A percentile compares a stretch with the other conserved stretches of the same genome.
These are phyloP conservation scores for Teleiodes luculella DNA, from an alignment of 2,888 invertebrate genomes.

Conservation along the genomic window DNA sequence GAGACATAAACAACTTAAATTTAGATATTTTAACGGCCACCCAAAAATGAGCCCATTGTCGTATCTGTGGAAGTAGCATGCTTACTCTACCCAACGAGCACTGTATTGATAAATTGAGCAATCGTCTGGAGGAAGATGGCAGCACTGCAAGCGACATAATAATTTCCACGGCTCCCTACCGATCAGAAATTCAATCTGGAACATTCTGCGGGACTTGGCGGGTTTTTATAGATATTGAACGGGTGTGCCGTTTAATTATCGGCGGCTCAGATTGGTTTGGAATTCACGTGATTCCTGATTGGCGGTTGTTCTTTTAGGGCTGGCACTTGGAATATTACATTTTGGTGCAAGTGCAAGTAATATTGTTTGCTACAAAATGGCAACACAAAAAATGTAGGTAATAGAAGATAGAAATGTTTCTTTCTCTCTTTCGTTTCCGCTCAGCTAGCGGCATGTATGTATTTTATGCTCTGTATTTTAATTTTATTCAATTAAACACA, in stretches of 20 bases:
- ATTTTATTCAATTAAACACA: too few relatives aligned
- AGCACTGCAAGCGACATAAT: slow-evolving; percentile 66
- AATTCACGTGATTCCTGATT: neutral
- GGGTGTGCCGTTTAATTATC: slow-evolving; percentile 5
- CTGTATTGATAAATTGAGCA: slow-evolving; percentile 76
- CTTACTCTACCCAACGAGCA: slow-evolving; percentile 41
- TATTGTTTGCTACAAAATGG: too few relatives aligned
- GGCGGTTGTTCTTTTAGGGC: neutral
- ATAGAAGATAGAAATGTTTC: too few relatives aligned
- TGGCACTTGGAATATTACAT: neutral
- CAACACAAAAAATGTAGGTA: too few relatives aligned
- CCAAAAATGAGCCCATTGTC: too few relatives aligned
- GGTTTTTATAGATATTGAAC: slow-evolving; percentile 4
- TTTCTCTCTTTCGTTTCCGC: too few relatives aligned
- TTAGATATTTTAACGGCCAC: too few relatives aligned
- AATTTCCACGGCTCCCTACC: slow-evolving; percentile 55
- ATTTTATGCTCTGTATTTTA: too few relatives aligned
- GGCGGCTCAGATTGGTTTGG: neutral
- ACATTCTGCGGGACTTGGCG: slow-evolving; percentile 7
- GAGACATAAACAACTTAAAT: too few relatives aligned
- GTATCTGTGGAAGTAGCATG: slow-evolving; percentile 18
- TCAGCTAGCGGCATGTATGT: too few relatives aligned
- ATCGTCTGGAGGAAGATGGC: slow-evolving; percentile 61
- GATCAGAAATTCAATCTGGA: slow-evolving; percentile 62
- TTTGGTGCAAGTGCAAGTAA: too few relatives aligned